A percentile compares a stretch with the other conserved stretches of the same genome.
phyloP scores from a whole-genome alignment of 2,888 invertebrate genomes.

The Calameuta idolon region DNA sequence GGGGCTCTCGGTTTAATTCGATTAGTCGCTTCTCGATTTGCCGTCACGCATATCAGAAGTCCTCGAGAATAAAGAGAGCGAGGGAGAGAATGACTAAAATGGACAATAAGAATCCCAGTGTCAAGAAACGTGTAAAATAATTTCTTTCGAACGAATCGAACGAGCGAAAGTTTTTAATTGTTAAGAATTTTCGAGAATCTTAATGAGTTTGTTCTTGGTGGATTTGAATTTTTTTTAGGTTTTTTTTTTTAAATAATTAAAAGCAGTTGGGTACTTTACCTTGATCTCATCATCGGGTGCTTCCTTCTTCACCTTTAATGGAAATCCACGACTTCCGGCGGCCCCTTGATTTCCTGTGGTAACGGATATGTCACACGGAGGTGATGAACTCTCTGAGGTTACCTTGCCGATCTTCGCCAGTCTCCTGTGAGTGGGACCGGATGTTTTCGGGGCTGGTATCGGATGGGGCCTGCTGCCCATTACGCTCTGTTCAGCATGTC shows the following conservation, averaged over 20 bases:
- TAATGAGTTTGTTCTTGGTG: neutral
- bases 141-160: neutral
- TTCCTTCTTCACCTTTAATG: constrained; percentile 75
- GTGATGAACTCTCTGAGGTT: constrained; percentile 7
- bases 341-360: neutral
- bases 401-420: constrained; percentile 5
- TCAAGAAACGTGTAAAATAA: neutral
- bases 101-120: neutral
- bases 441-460: constrained; percentile 1
- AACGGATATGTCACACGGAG: neutral
- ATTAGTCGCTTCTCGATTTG: constrained; percentile 28
- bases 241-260: neutral
- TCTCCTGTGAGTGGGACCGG: constrained; percentile 4
- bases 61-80: neutral
- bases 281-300: constrained; percentile 81
- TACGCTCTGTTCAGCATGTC: constrained; percentile 4
- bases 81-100: neutral
- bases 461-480: constrained; percentile 24
- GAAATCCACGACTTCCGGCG: constrained; percentile 2
- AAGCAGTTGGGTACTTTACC: constrained; percentile 65
- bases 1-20: constrained; percentile 28
- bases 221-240: neutral
- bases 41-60: constrained; percentile 20
- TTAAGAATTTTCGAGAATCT: neutral
- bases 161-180: no score